phyloP scores from a whole-genome alignment of 2,113 vertebrate species.

The Chelonoidis abingdonii region DNA sequence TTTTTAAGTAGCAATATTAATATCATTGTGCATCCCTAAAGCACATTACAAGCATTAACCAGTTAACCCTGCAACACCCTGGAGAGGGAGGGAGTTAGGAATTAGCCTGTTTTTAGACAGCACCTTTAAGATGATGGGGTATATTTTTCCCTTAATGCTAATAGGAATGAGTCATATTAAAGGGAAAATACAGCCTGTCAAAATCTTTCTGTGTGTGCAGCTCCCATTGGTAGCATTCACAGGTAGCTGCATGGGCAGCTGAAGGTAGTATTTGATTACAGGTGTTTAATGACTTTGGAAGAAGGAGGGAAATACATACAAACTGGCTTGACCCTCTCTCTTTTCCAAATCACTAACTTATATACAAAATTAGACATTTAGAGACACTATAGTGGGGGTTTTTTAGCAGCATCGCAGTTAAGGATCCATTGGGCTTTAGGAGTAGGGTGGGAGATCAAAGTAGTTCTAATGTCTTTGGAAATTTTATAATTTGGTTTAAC shows the following conservation, averaged over 20 bases:
- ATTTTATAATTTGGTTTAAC: background rate
- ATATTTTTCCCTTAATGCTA: background rate
- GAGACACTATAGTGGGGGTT: fast-evolving
- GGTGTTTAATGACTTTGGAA: background rate
- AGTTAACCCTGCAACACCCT: background rate
- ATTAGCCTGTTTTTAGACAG: background rate
- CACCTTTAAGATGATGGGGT: background rate
- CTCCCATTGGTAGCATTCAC: background rate
- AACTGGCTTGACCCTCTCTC: background rate
- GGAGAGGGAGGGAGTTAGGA: background rate
- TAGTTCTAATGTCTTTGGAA: background rate
- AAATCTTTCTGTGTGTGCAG: fast-evolving
- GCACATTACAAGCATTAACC: background rate
- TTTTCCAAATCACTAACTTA: background rate
- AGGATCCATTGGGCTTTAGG: background rate
- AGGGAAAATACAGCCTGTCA: background rate
- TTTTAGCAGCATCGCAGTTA: background rate
- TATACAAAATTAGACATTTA: background rate
- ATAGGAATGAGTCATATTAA: background rate
- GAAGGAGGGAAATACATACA: background rate
- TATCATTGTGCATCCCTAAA: background rate
- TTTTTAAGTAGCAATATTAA: background rate
- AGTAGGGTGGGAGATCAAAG: background rate
- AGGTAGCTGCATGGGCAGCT: background rate
- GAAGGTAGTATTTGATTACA: background rate